Base-by-base conservation (phyloP, 1,140 invertebrate species). In the Zaprionus taronus region DNA sequence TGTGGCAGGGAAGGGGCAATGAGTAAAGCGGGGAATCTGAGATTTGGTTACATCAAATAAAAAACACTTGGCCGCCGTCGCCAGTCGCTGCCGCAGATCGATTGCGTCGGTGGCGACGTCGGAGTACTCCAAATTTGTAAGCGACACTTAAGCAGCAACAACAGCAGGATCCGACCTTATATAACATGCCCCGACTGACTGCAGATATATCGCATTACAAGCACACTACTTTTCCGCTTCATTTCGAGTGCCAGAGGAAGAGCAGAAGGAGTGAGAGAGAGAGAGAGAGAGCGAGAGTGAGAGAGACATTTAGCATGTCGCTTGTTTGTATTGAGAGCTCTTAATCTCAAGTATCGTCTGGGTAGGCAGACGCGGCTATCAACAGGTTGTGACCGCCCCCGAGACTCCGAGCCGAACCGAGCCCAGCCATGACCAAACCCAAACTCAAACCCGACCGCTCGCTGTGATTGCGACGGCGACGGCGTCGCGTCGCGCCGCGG, bases 371-470 rank as follows among this genome's bases (percentile, higher is more conserved):
- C 67, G 51, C 38, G 65, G 85, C 77, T 65, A 81, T 81, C 85
- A 89, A 89, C 85, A 89, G 85, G 85, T 89, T 89, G 41, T 17
- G 81, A 87, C 84, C 84, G 83, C 83, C 83, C 83, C 79, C 65
- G 17, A 15, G n/a, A 22, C 22, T 11, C 4, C 17, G 14, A 22
- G 7, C 28, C n/a, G 17, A 58, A 60, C 28, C 36, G 31, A 34
- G 31, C 31, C 31, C 31, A 34, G 31, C 31, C 31, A 34, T 34
- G 9, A 31, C 34, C 34, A 38, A 38, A 38, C 14, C 14, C 36
- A 34, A 34, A 34, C 38, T 41, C 38, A 51, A 47, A 17, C 41
- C 24, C 31, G 73, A 76, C 73, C 73, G 41, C 75, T 68, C 57
- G 71, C 75, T 77, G 75, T 72, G 74, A 55, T 49, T 41, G n/a